These are phyloP conservation scores for Cistogaster globosa DNA, from an alignment of 2,888 invertebrate genomes.

Conservation along the genomic window DNA sequence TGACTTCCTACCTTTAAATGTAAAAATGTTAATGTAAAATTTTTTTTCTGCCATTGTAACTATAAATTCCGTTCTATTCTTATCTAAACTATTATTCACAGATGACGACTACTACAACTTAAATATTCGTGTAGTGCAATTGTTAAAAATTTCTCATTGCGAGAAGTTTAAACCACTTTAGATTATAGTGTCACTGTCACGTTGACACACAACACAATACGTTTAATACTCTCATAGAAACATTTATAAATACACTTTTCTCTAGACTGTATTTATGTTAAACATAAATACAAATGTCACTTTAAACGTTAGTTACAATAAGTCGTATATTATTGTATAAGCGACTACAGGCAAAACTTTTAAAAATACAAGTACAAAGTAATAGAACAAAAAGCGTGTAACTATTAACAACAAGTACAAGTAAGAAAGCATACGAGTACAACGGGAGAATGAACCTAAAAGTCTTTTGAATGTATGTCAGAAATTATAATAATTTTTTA, in stretches of 20 bases:
- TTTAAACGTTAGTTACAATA: not conserved
- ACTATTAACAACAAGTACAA: too few relatives aligned
- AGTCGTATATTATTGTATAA: not conserved
- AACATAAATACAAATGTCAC: not conserved
- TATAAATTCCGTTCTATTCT: slow-evolving; percentile 26
- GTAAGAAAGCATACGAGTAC: too few relatives aligned
- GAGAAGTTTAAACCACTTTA: slow-evolving; percentile 54
- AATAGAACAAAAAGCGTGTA: not conserved
- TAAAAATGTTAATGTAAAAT: slow-evolving; percentile 5
- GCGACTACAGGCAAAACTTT: not conserved
- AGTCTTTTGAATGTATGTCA: not conserved
- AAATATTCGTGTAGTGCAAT: slow-evolving; percentile 52
- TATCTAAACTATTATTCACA: slow-evolving; percentile 48
- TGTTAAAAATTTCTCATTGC: slow-evolving; percentile 40
- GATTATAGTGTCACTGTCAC: slow-evolving; percentile 64
- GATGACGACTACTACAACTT: slow-evolving; percentile 57
- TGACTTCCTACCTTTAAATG: slow-evolving; percentile 1
- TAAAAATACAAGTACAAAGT: not conserved
- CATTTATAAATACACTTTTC: not conserved
- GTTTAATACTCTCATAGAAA: slow-evolving; percentile 1
- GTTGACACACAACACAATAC: slow-evolving; percentile 52
- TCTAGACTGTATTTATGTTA: not conserved
- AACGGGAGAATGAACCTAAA: not conserved
- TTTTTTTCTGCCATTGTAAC: not conserved
- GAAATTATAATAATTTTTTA: too few relatives aligned